These are phyloP conservation scores for Avahi laniger DNA, from an alignment of 2,797 vertebrate genomes.

Conservation along the genomic window DNA sequence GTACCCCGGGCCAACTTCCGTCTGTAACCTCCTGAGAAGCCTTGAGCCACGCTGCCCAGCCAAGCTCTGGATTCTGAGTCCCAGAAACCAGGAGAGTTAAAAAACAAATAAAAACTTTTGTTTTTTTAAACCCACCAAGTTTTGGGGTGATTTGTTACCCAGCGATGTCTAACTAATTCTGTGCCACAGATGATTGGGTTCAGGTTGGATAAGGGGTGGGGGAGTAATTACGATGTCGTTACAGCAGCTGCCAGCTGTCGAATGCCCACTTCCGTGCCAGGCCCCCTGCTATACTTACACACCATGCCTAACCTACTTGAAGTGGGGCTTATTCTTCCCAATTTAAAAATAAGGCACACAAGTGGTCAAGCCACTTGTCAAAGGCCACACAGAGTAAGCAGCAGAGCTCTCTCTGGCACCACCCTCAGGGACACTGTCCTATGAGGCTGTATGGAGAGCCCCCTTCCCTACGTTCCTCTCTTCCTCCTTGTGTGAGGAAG, in stretches of 20 bases:
- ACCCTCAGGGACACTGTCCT: background rate
- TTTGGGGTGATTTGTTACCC: background rate
- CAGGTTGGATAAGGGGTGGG: background rate
- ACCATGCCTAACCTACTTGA: background rate
- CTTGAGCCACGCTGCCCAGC: background rate
- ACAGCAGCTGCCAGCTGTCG: background rate
- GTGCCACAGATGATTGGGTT: background rate
- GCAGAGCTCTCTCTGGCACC: background rate
- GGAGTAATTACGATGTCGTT: background rate
- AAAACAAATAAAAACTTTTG: background rate
- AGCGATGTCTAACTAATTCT: background rate
- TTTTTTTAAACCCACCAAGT: constrained; percentile 18
- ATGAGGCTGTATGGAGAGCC: background rate
- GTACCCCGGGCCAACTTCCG: background rate
- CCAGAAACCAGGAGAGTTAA: background rate
- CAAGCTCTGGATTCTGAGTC: background rate
- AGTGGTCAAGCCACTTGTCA: background rate
- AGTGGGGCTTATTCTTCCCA: background rate
- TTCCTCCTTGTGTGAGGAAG: background rate
- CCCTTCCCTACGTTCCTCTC: background rate
- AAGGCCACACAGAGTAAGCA: background rate
- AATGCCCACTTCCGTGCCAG: background rate
- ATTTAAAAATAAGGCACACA: background rate
- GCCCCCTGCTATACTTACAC: background rate
- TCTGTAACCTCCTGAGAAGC: background rate